Evolutionary conservation across 37 sponge, comb jelly and placozoan genomes (phyloP).

Genomic region (Agelas oroides): DNA sequence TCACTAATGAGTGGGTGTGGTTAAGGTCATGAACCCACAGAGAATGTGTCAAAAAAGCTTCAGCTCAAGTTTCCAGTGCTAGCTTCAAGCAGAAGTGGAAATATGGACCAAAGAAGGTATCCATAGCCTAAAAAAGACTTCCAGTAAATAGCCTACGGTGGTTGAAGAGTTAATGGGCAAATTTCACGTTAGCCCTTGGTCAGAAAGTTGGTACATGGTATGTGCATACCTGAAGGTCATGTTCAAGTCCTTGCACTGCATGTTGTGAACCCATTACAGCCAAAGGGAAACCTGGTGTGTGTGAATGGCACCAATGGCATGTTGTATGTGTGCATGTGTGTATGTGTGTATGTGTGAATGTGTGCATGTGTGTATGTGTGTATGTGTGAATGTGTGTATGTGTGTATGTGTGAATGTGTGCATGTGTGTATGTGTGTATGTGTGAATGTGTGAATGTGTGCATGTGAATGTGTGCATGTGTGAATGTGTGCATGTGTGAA

Average conservation of each 20-base stretch:
- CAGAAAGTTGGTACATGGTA: no score
- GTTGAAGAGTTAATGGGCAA: no score
- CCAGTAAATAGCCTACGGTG: no score
- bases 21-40: no score
- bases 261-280: background rate
- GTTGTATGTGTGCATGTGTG: constrained; percentile 19
- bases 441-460: constrained; percentile 14
- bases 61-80: no score
- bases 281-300: background rate
- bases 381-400: background rate
- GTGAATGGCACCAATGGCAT: background rate
- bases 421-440: constrained; percentile 42
- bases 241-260: background rate
- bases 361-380: constrained; percentile 20
- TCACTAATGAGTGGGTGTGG: no score
- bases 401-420: constrained; percentile 62
- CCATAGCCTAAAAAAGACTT: no score
- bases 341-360: constrained; percentile 24
- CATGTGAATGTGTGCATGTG: constrained; percentile 1
- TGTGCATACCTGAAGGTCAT: no score
- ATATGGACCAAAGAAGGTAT: no score
- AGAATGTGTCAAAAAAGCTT: no score
- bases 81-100: no score
- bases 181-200: no score
- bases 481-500: constrained; percentile 20